Base-by-base conservation (phyloP, 2,113 vertebrate species). In the Arothron firmamentum region DNA sequence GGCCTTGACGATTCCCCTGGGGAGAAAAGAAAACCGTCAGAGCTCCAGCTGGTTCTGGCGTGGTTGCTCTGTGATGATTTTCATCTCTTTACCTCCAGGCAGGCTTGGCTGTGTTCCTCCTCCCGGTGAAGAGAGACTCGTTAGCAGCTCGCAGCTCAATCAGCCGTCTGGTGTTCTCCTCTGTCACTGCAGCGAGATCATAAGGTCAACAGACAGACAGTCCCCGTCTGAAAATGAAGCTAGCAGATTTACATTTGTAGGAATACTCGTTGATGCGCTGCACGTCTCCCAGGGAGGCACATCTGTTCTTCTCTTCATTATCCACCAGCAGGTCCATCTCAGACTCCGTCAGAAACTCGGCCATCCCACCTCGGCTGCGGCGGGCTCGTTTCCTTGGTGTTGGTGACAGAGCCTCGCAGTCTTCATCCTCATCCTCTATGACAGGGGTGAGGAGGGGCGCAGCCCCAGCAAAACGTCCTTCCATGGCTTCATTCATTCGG, bases 401-500 rank as follows among this genome's bases (percentile, higher is more conserved):
- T 0, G 81, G 77, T 0, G 83, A 82, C 25, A 83, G 59, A 5
- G 79, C 50, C 58, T 88, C 86, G 0, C 75, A 82, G 54, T 87
- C 82, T 2, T 89, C 88, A 4, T 89, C 88, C n/a, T 83, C 86
- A 7, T 84, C 81, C 62, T 86, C 83, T 15, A 81, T 70, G 7
- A 88, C 73, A 28, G 89, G 80, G 9, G 78, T 73, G 54, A 90
- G 83, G 60, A 83, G 55, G 18, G 87, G 82, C 0, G 87, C 88
- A 0, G 75, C 72, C 1, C 77, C 79, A 0, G 83, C 51, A 1
- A 90, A 79, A 0, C 89, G 83, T 3, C 88, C 88, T 61, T 90
- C 87, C 79, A 90, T 85, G 59, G 90, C 88, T 34, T 91, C 89
- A 8, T 91, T 89, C 90, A 91, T 88, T 0, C 88, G 75, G 78